phyloP scores from a whole-genome alignment of 2,113 vertebrate species.

The Colistium nudipinnis region DNA sequence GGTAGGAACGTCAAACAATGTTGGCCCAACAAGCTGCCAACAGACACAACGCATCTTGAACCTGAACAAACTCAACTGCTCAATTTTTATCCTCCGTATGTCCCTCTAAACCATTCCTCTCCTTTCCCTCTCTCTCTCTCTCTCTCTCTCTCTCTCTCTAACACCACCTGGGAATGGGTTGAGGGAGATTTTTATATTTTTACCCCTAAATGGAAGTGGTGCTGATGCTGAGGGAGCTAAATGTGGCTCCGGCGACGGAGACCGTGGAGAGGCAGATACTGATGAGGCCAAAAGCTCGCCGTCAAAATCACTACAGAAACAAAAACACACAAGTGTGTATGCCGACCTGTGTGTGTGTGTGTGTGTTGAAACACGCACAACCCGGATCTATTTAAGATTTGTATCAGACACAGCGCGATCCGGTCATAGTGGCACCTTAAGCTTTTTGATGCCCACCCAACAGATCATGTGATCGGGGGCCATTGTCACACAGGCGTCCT shows the following conservation, averaged over 20 bases:
- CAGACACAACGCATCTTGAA: constrained; percentile 81
- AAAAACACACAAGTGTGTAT: constrained; percentile 13
- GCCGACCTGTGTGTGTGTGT: background rate
- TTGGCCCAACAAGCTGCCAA: constrained; percentile 79
- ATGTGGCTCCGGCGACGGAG: constrained; percentile 57
- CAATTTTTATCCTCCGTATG: constrained; percentile 70
- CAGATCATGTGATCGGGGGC: constrained; percentile 66
- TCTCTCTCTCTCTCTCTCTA: constrained; percentile 42
- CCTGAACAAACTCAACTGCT: constrained; percentile 77
- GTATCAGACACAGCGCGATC: background rate
- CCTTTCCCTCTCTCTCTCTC: constrained; percentile 32
- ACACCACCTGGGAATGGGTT: constrained; percentile 74
- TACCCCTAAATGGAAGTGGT: constrained; percentile 77
- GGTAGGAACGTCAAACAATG: constrained; percentile 81
- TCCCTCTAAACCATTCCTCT: constrained; percentile 65
- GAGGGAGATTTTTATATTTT: constrained; percentile 63
- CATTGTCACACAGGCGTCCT: constrained; percentile 73
- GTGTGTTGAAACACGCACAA: background rate
- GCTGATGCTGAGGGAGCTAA: constrained; percentile 65
- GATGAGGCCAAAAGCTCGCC: constrained; percentile 51
- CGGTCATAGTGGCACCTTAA: constrained; percentile 22
- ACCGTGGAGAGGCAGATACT: constrained; percentile 49
- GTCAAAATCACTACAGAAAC: constrained; percentile 55
- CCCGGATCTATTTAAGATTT: constrained; percentile 15
- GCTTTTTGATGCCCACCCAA: constrained; percentile 60